These are phyloP conservation scores for Trachemys scripta DNA, from an alignment of 2,113 vertebrate genomes.

Conservation along the genomic window DNA sequence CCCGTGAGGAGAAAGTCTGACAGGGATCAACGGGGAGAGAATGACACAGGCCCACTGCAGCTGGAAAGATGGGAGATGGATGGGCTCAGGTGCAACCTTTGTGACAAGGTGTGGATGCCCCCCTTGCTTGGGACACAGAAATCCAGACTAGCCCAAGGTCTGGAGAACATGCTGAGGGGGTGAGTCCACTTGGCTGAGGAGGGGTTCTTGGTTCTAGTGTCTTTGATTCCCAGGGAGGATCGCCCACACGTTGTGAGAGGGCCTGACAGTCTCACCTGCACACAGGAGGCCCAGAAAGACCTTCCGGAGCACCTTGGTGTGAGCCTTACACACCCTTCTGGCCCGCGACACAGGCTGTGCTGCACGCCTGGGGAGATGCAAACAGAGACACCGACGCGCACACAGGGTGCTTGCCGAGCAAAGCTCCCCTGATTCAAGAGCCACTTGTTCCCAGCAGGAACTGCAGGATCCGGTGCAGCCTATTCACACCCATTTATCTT, in stretches of 20 bases:
- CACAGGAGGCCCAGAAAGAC: slow-evolving; percentile 63
- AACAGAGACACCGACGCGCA: not conserved
- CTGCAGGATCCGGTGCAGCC: not conserved
- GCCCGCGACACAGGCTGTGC: slow-evolving; percentile 12
- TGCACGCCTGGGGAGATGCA: slow-evolving; percentile 66
- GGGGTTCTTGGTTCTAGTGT: not conserved
- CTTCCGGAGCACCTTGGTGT: slow-evolving; percentile 32
- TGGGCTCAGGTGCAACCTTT: not conserved
- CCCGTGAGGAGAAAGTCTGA: not conserved
- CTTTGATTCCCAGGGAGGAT: fast-evolving
- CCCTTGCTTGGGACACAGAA: not conserved
- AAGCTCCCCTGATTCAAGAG: not conserved
- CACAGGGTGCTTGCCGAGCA: not conserved
- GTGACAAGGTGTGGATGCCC: fast-evolving
- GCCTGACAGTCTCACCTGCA: slow-evolving; percentile 70
- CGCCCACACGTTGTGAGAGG: not conserved
- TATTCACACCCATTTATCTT: not conserved
- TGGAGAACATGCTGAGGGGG: not conserved
- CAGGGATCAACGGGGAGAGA: not conserved
- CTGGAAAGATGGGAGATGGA: not conserved
- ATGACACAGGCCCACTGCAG: not conserved
- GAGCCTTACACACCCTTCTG: slow-evolving; percentile 57
- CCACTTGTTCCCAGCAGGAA: not conserved
- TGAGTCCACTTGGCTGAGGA: too few species aligned
- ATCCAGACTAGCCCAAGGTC: not conserved